Conservation (phyloP, 1,140 invertebrate species). For the Rhynchophorus ferrugineus region DNA sequence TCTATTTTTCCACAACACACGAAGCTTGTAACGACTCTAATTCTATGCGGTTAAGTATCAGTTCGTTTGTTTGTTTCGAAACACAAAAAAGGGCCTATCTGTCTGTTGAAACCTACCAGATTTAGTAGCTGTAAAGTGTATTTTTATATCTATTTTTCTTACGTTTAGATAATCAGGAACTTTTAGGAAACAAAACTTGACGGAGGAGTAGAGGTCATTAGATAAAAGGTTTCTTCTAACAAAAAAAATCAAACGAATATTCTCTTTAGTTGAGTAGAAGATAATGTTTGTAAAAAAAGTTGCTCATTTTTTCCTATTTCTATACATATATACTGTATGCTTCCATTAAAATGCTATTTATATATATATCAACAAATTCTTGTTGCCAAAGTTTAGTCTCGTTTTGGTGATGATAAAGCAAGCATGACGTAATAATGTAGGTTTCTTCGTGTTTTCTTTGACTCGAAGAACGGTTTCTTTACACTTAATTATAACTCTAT, state of each 20-base stretch:
- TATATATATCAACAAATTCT: not conserved
- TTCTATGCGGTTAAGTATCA: not conserved
- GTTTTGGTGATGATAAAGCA: too few species aligned
- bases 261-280: too few species aligned
- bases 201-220: too few species aligned
- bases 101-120: not conserved
- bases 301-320: not conserved
- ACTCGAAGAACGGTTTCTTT: too few species aligned
- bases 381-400: conserved; percentile 6
- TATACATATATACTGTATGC: not conserved
- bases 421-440: too few species aligned
- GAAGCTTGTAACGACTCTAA: conserved; percentile 2
- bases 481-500: too few species aligned
- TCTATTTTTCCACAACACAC: conserved; percentile 12
- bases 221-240: too few species aligned
- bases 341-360: not conserved
- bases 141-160: conserved; percentile 11
- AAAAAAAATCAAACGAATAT: too few species aligned
- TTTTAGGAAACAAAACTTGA: conserved; percentile 2
- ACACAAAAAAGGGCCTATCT: conserved; percentile 4
- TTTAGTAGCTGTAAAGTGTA: conserved; percentile 11
- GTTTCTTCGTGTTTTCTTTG: too few species aligned
- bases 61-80: not conserved
- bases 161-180: conserved; percentile 3
- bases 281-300: not conserved